A percentile compares a stretch with the other conserved stretches of the same genome.
These are phyloP conservation scores for Achlya flavicornis DNA, from an alignment of 2,888 invertebrate genomes.

Conservation along the genomic window DNA sequence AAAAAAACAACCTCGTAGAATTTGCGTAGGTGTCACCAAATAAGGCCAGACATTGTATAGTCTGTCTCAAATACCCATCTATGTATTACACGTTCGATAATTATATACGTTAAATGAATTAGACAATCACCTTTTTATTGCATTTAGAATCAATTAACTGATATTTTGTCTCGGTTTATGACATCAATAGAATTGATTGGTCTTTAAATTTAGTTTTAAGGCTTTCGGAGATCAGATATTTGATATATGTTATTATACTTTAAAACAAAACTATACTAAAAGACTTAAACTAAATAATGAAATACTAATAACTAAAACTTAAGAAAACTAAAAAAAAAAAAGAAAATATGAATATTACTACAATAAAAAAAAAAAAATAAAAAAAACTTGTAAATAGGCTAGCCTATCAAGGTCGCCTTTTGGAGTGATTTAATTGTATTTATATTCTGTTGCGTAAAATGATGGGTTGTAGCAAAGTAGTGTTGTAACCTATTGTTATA, in stretches of 20 bases:
- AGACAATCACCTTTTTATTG: neutral
- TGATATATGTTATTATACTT: too few relatives aligned
- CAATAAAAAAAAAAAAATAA: too few relatives aligned
- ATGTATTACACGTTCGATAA: neutral
- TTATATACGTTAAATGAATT: constrained; percentile 1
- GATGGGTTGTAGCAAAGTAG: too few relatives aligned
- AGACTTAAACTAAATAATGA: too few relatives aligned
- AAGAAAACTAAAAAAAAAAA: too few relatives aligned
- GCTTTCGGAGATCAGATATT: neutral
- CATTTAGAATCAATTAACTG: neutral
- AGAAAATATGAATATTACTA: too few relatives aligned
- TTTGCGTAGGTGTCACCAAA: constrained; percentile 68
- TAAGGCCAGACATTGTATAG: constrained; percentile 57
- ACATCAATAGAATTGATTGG: neutral
- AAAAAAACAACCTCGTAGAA: constrained; percentile 46
- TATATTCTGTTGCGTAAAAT: neutral
- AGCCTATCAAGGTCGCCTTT: too few relatives aligned
- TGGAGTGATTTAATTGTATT: neutral
- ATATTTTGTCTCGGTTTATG: neutral
- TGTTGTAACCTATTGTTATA: too few relatives aligned
- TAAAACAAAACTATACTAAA: too few relatives aligned
- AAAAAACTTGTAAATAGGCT: too few relatives aligned
- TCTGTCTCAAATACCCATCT: constrained; percentile 19
- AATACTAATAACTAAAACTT: too few relatives aligned
- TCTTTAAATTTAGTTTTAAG: neutral